A percentile compares a stretch with the other conserved stretches of the same genome.
Evolutionary conservation across 2,113 vertebrate species (phyloP).

Genomic region (Rhagologus leucostigma): DNA sequence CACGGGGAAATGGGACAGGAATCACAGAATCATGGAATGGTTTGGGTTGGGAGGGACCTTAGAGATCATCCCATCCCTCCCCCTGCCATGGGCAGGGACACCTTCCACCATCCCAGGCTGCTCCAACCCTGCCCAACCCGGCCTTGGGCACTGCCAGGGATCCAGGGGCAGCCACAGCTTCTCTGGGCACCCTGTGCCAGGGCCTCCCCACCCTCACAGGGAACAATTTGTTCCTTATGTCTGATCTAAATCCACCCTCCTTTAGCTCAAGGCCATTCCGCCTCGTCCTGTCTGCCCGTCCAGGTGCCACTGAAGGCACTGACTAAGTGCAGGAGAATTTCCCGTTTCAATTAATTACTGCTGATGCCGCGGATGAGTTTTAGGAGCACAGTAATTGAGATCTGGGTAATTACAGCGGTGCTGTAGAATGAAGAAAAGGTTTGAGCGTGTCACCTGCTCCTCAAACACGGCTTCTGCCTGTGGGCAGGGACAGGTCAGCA

Average conservation of each 20-base stretch:
- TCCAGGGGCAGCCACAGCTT: background rate
- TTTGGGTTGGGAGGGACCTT: background rate
- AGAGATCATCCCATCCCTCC: background rate
- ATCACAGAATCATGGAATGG: background rate
- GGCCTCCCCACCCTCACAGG: accelerated
- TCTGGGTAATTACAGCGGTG: background rate
- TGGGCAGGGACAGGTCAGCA: background rate
- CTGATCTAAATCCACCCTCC: background rate
- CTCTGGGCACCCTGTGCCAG: background rate
- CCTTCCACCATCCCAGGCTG: accelerated
- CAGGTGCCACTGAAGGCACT: background rate
- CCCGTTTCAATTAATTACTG: background rate
- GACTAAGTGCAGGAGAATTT: background rate
- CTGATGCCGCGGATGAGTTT: background rate
- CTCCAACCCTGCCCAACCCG: accelerated
- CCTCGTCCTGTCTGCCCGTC: background rate
- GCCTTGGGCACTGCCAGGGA: background rate
- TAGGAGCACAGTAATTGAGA: background rate
- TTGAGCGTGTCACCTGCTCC: background rate
- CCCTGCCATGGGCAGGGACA: background rate
- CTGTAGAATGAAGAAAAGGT: background rate
- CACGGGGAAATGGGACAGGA: background rate
- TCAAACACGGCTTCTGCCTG: accelerated
- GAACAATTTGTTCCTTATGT: background rate
- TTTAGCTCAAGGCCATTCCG: background rate